Evolutionary conservation across 2,888 invertebrate genomes (phyloP).

Genomic region (Zaprionus lineosus): DNA sequence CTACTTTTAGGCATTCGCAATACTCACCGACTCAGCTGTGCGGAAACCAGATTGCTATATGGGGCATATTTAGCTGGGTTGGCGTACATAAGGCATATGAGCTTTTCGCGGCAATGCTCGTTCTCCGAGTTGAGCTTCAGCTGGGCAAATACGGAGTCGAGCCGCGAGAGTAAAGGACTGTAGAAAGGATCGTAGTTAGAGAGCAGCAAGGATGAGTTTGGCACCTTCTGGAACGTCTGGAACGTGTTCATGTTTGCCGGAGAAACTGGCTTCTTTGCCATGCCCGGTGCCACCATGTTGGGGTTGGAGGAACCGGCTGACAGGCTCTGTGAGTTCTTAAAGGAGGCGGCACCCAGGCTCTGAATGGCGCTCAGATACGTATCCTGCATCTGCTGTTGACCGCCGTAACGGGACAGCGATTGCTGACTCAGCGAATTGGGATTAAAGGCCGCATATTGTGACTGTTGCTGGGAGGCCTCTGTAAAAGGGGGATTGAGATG

Average conservation of each 20-base stretch:
- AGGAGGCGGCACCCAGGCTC: constrained; percentile 76
- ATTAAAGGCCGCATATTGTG: constrained; percentile 79
- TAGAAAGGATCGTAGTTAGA: constrained; percentile 96
- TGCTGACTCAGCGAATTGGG: constrained; percentile 69
- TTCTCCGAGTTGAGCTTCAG: constrained; percentile 87
- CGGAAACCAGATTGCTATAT: constrained; percentile 93
- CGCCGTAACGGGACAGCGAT: constrained; percentile 84
- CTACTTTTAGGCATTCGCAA: constrained; percentile 46
- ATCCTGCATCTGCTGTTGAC: constrained; percentile 85
- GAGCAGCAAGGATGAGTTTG: constrained; percentile 90
- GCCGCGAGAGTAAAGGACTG: constrained; percentile 91
- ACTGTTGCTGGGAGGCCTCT: constrained; percentile 84
- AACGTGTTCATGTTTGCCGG: constrained; percentile 86
- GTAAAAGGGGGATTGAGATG: no score
- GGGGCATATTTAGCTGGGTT: constrained; percentile 95
- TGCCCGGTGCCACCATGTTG: constrained; percentile 59
- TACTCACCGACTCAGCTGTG: constrained; percentile 91
- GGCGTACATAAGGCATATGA: constrained; percentile 94
- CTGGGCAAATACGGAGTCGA: constrained; percentile 92
- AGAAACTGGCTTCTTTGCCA: constrained; percentile 70
- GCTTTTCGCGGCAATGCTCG: constrained; percentile 90
- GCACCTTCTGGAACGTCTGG: constrained; percentile 94
- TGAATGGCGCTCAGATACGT: constrained; percentile 84
- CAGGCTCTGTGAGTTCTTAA: constrained; percentile 76
- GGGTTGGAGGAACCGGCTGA: constrained; percentile 56